phyloP scores from a whole-genome alignment of 2,888 invertebrate species.

The Macrosiphum euphorbiae region DNA sequence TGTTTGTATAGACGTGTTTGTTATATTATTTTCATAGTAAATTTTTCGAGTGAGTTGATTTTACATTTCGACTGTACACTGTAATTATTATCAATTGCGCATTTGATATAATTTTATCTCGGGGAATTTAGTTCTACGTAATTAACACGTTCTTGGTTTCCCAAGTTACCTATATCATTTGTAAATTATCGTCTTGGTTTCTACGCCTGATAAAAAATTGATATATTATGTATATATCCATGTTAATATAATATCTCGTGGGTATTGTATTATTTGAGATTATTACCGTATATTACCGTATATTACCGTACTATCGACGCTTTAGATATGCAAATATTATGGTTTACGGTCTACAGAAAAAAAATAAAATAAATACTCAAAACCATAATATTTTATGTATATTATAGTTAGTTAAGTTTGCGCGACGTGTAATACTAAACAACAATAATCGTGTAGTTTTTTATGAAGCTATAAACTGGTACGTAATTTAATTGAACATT shows the following conservation, averaged over 20 bases:
- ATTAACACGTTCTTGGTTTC: background rate
- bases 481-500: background rate
- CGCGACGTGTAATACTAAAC: background rate
- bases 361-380: background rate
- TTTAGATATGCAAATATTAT: background rate
- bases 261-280: background rate
- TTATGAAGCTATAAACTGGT: conserved; percentile 1
- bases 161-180: background rate
- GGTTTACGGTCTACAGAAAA: too few relatives aligned
- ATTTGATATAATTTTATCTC: background rate
- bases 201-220: background rate
- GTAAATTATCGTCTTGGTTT: background rate
- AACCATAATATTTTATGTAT: background rate
- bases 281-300: too few relatives aligned
- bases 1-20: background rate
- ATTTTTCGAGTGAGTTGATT: background rate
- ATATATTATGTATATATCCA: background rate
- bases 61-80: background rate
- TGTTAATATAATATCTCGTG: too few relatives aligned
- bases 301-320: too few relatives aligned
- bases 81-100: background rate
- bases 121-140: background rate
- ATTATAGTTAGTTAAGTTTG: background rate
- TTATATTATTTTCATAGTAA: background rate
- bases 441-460: background rate